Evolutionary conservation across 2,888 invertebrate species (phyloP).

Genomic region (Melinopterus prodromus): DNA sequence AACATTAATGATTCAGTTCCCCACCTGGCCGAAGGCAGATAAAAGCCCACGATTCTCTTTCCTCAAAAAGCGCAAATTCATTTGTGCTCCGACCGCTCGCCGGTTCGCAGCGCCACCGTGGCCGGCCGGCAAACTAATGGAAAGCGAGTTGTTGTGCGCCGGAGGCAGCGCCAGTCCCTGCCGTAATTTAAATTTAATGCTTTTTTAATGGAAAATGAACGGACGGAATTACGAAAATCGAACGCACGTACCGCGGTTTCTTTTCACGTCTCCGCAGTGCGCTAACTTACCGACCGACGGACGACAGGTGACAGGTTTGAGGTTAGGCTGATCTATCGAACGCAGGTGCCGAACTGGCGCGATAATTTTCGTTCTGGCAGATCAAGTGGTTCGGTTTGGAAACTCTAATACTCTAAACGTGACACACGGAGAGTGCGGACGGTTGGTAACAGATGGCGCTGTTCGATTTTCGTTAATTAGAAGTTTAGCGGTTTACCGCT

Average conservation of each 20-base stretch:
- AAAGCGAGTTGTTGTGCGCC: conserved; percentile 17
- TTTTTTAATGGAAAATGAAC: conserved; percentile 34
- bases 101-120: conserved; percentile 1
- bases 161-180: conserved; percentile 12
- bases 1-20: conserved; percentile 19
- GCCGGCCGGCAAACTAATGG: neutral
- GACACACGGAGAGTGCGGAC: no score
- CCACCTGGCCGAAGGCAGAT: neutral
- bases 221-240: conserved; percentile 23
- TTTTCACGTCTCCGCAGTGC: neutral
- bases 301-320: neutral
- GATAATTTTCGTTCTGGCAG: neutral
- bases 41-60: neutral
- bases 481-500: no score
- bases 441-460: no score
- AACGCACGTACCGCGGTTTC: neutral
- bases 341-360: neutral
- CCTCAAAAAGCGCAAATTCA: conserved; percentile 21
- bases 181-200: conserved; percentile 36
- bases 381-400: no score
- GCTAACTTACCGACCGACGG: neutral
- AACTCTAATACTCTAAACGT: no score
- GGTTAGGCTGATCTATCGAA: neutral
- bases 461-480: no score
- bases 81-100: neutral